Percentiles rank a stretch among this genome's conserved stretches.
Evolutionary conservation across 2,888 invertebrate species (phyloP).

Genomic region (Urechis unicinctus): DNA sequence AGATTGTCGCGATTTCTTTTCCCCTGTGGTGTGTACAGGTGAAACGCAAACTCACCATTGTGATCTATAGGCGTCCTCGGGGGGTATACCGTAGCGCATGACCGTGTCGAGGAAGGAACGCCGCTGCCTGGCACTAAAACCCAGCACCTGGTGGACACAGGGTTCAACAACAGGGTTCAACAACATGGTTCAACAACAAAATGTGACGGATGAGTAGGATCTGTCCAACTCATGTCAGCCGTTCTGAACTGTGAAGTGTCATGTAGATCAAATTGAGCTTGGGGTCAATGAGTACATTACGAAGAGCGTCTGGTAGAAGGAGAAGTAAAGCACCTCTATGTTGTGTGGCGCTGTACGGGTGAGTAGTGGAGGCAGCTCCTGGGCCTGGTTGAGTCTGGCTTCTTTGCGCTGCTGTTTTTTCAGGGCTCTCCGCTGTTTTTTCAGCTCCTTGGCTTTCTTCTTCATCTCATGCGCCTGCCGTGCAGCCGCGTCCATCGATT

Average conservation of each 20-base stretch:
- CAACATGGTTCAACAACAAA: neutral
- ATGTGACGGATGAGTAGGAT: too few species aligned
- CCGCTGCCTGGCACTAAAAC: conserved; percentile 24
- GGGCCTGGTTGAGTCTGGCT: too few species aligned
- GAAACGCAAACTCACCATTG: conserved; percentile 19
- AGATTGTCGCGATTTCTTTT: too few species aligned
- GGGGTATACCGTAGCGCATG: conserved; percentile 26
- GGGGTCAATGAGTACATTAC: too few species aligned
- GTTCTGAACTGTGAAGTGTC: conserved; percentile 14
- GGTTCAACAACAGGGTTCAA: neutral
- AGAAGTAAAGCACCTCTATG: neutral
- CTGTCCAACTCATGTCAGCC: neutral
- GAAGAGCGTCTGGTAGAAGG: neutral
- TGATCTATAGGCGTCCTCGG: conserved; percentile 22
- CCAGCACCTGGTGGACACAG: conserved; percentile 19
- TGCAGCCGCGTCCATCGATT: too few species aligned
- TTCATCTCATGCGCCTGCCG: conserved; percentile 9
- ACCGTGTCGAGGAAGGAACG: conserved; percentile 25
- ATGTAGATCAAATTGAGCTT: too few species aligned
- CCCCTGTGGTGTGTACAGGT: neutral
- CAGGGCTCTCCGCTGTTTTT: too few species aligned
- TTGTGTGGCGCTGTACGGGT: too few species aligned
- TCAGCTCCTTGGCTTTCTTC: conserved; percentile 9
- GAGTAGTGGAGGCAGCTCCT: too few species aligned
- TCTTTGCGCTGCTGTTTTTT: too few species aligned